Evolutionary conservation across 2,888 invertebrate species (phyloP).

Genomic region (Cerastis rubricosa): DNA sequence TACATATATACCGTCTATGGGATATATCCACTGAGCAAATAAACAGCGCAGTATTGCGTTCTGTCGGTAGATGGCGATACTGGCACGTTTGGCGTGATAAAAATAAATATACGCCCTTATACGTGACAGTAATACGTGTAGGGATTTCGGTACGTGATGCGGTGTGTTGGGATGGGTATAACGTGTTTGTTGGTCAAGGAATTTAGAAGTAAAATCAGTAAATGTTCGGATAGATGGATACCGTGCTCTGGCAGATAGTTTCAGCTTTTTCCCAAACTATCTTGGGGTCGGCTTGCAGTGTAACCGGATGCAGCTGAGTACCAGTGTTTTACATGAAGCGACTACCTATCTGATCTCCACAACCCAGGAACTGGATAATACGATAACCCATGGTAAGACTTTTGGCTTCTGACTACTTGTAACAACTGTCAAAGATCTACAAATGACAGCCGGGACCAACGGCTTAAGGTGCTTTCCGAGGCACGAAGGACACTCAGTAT

Average conservation of each 20-base stretch:
- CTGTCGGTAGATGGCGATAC: slow-evolving; percentile 65
- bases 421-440: no score
- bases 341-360: no score
- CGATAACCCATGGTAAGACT: no score
- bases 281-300: no score
- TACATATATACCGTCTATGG: slow-evolving; percentile 30
- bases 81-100: slow-evolving; percentile 65
- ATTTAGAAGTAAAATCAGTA: background rate
- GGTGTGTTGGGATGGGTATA: background rate
- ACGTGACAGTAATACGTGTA: slow-evolving; percentile 58
- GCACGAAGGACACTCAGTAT: no score
- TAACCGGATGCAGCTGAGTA: no score
- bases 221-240: background rate
- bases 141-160: slow-evolving; percentile 33
- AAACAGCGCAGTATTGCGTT: slow-evolving; percentile 58
- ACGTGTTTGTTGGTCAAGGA: background rate
- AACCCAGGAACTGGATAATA: no score
- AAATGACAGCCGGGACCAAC: no score
- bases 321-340: no score
- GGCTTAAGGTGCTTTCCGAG: no score
- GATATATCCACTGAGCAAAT: slow-evolving; percentile 57
- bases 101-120: slow-evolving; percentile 62
- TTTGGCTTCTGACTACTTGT: no score
- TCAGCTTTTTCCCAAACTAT: no score
- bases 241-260: background rate